Evolutionary conservation across 1,140 invertebrate species (phyloP).

Genomic region (Lordiphosa stackelbergi): DNA sequence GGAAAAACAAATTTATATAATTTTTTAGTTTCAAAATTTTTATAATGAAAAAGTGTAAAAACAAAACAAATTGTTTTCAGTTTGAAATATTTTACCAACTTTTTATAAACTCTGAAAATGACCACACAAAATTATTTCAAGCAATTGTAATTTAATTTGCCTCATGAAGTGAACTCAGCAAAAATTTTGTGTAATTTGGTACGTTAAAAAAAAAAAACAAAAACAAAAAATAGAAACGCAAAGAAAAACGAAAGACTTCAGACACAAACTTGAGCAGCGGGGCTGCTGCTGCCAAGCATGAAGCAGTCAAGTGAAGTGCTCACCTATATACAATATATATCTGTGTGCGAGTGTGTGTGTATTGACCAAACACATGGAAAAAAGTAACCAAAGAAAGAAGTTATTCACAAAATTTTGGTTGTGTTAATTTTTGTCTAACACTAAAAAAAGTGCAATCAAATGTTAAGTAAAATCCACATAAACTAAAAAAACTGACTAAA

Average conservation of each 20-base stretch:
- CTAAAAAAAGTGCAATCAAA: slow-evolving; percentile 29
- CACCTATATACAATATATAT: slow-evolving; percentile 2
- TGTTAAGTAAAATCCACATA: slow-evolving; percentile 10
- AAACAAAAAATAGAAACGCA: slow-evolving; percentile 12
- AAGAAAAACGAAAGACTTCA: slow-evolving; percentile 57
- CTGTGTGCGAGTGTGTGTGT: slow-evolving; percentile 28
- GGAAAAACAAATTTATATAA: background rate
- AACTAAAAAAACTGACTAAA: slow-evolving; percentile 8
- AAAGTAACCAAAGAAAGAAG: slow-evolving; percentile 38
- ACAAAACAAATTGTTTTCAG: no score
- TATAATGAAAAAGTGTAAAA: background rate
- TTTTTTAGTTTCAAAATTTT: no score
- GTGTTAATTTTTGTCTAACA: slow-evolving; percentile 14
- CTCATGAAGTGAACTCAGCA: slow-evolving; percentile 14
- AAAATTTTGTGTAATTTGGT: slow-evolving; percentile 2
- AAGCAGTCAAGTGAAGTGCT: slow-evolving; percentile 38
- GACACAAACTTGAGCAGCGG: slow-evolving; percentile 54
- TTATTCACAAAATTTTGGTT: slow-evolving; percentile 28
- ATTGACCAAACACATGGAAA: slow-evolving; percentile 20
- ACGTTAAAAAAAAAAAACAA: no score
- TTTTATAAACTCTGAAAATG: slow-evolving; percentile 7
- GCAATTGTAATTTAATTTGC: slow-evolving; percentile 17
- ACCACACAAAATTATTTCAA: no score
- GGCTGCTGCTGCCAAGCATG: slow-evolving; percentile 40
- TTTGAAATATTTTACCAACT: slow-evolving; percentile 12